These are phyloP conservation scores for Aegotheles bennettii DNA, from an alignment of 2,113 vertebrate species.

Conservation along the genomic window DNA sequence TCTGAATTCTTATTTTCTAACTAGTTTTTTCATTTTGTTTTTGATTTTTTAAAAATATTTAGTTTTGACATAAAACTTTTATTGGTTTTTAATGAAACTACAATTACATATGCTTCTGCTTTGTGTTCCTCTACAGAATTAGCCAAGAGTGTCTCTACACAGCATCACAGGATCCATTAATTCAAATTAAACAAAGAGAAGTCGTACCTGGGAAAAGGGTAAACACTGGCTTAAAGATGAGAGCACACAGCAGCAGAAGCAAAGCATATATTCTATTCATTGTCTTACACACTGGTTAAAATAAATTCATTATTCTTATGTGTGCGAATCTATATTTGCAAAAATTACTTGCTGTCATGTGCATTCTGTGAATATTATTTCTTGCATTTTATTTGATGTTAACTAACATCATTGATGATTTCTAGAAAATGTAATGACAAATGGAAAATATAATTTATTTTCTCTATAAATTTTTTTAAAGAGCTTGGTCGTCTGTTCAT, in stretches of 20 bases:
- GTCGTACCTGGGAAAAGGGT: background rate
- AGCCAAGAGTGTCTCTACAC: background rate
- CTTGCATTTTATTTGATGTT: background rate
- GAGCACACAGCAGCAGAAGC: background rate
- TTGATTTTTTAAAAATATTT: background rate
- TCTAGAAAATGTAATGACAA: background rate
- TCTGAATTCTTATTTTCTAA: background rate
- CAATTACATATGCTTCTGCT: background rate
- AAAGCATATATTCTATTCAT: background rate
- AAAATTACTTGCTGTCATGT: background rate
- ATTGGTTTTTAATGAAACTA: background rate
- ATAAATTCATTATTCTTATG: background rate
- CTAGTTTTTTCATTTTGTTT: accelerated
- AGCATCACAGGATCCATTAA: background rate
- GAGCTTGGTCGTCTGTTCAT: background rate
- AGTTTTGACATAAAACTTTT: background rate
- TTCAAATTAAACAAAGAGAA: background rate
- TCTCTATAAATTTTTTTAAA: background rate
- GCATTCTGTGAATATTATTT: background rate
- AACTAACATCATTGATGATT: background rate
- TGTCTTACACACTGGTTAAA: background rate
- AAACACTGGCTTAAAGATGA: background rate
- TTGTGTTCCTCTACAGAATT: background rate
- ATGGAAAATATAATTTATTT: background rate
- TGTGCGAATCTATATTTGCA: background rate